Percentiles rank a stretch among this genome's conserved stretches.
These are phyloP conservation scores for Montipora capricornis DNA, from an alignment of 64 coral and sea anemone species.

Conservation along the genomic window DNA sequence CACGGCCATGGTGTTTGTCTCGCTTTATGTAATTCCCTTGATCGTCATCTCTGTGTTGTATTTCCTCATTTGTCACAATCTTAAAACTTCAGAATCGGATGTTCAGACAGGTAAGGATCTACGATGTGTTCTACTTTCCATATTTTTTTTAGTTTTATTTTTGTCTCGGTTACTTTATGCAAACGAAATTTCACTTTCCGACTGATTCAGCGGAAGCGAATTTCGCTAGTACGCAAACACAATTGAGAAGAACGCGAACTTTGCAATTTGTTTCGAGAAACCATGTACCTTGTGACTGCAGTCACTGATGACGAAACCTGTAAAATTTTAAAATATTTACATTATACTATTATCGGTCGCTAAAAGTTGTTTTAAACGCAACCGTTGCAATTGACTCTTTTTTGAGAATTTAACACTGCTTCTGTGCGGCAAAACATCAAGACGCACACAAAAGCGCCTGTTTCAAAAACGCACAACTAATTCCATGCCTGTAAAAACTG, in stretches of 20 bases:
- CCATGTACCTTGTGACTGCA: neutral
- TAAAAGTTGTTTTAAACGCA: neutral
- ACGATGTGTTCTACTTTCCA: neutral
- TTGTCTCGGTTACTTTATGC: neutral
- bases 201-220: neutral
- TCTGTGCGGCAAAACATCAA: too few species aligned
- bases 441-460: too few species aligned
- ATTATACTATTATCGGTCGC: neutral
- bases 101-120: constrained; percentile 25
- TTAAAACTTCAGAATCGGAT: constrained; percentile 32
- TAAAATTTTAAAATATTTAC: constrained; percentile 37
- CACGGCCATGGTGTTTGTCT: constrained; percentile 4
- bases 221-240: neutral
- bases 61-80: constrained; percentile 72
- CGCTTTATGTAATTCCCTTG: constrained; percentile 52
- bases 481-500: neutral
- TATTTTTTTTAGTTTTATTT: neutral
- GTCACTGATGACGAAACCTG: neutral
- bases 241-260: neutral
- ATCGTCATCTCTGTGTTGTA: constrained; percentile 55
- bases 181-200: neutral
- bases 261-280: neutral
- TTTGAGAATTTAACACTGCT: too few species aligned
- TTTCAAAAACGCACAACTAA: neutral
- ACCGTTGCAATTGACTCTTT: neutral